Base-by-base conservation (phyloP, 2,113 vertebrate species). In the Pomatostomus ruficeps region DNA sequence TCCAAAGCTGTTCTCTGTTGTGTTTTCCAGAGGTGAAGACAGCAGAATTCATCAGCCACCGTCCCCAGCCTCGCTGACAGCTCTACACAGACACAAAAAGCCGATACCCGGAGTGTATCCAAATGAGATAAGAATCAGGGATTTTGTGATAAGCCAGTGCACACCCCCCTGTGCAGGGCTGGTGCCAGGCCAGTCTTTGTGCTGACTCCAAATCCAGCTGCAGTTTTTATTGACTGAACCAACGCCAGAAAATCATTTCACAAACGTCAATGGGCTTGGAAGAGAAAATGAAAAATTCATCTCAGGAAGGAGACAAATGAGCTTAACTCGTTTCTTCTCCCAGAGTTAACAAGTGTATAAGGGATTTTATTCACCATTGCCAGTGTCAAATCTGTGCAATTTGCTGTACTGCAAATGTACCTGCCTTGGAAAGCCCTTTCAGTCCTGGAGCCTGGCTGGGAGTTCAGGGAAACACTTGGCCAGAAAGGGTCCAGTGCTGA, bases 281-380 rank as follows among this genome's bases (percentile, higher is more conserved):
- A 93, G 59, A 88, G 57, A 94, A 76, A 94, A 96, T 88, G 90
- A 93, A 85, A 94, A 87, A 92, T 93, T 92, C 68, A 90, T 93
- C 87, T 40, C 8, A 2, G 14, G 68, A 70, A 96, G 58, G 91
- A 91, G 61, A 92, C 81, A 96, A 96, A 96, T 85, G 77, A 96
- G 46, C 65, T 93, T 71, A 71, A 89, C 62, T 95, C 25, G 14
- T 93, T 89, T 79, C 62, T 95, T 93, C 70, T 38, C 46, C 78
- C 48, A 26, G 54, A 77, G 36, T 95, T 96, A 96, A 96, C 73
- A 95, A 61, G 54, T 71, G 73, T 65, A 85, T 91, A 88, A 91
- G 65, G 78, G 48, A 29, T 77, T 92, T 93, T 93, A 85, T 93
- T 86, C 85, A 80, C 46, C 38, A 40, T 2, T 71, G 57, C 54